Base-by-base conservation (phyloP, 2,797 vertebrate genomes). In the Hypotaenidia philippensis region DNA sequence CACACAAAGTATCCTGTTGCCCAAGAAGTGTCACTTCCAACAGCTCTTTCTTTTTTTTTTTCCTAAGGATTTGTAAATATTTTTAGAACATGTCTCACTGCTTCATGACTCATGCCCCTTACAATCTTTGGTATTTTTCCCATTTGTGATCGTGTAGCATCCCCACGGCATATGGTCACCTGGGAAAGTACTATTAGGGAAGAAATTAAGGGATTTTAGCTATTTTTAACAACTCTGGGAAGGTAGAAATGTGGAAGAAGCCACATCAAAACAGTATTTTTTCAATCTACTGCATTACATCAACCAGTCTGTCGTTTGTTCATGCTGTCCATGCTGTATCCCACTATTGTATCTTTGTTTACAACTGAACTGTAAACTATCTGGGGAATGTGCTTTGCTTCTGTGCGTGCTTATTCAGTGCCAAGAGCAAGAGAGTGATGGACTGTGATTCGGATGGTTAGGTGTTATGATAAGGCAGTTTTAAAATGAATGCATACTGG, bases 121-220 rank as follows among this genome's bases (percentile, higher is more conserved):
- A 63, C 0, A 8, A 87, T 90, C 83, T 89, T 90, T 93, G 88
- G 80, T 90, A 80, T 79, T 85, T 89, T 93, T 92, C 90, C 89
- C 76, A 59, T 61, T 69, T 44, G 68, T 94, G 89, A 87, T 87
- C 5, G 0, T n/a, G 56, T 70, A 74, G 81, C 45, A 75, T 90
- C 86, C 66, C 78, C 92, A 60, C 89, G 89, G 81, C 83, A 87
- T 95, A 80, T 78, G 88, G 86, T 90, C 93, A 96, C 83, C 90
- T 87, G 80, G 69, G 80, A 78, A 76, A 92, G 53, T 74, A 44
- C 50, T 83, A 53, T 72, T 78, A 90, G 53, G 32, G 34, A 76
- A 89, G 36, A 95, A 90, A 76, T 63, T 22, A 59, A 82, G 78
- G 47, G 23, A 77, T 87, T 94, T 79, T 74, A 77, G 49, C 52